Evolutionary conservation across 92 coral and sea anemone genomes (phyloP), one percentile per base, ranked within the genome.

Genomic region (Muricea muricata): DNA sequence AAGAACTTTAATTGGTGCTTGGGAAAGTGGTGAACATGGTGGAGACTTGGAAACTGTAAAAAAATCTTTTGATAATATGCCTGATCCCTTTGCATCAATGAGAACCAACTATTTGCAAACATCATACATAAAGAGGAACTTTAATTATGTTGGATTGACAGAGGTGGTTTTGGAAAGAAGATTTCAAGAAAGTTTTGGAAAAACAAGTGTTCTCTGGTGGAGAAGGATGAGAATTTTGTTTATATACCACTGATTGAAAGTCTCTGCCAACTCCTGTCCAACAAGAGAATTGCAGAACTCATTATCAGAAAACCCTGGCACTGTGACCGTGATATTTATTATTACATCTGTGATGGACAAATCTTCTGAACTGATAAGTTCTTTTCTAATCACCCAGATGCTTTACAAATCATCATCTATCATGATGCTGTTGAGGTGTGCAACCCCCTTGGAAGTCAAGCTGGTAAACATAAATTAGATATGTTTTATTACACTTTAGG

Each of bases 141-240:
- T 70, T 24, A 33, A 70, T 35, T 70, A 70, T 70, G 76, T 70
- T 68, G 56, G 56, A 55, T 23, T 82, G 28, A 67, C 50, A 69
- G 86, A 68, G 66, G 66, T 66, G 34, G 77, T 69, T 32, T 42
- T 82, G n/a, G 65, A 42, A 82, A 24, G 46, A 82, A 67, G 79
- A 47, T 82, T 45, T 45, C 54, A 8, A 75, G 65, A 75, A 29
- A 42, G 26, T 18, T 17, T 25, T 50, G 0, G 35, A 82, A 82
- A 52, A 82, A 82, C 56, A 82, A 68, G 61, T 68, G 25, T 40
- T 68, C 31, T 6, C 77, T 82, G 25, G 61, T 77, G 26, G 77
- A 82, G 46, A 82, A 82, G 70, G 86, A 82, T 28, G 68, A 82
- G 39, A 82, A 15, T 24, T 82, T 82, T 82, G 86, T 82, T 28